These are phyloP conservation scores for Platyscapa corneri DNA, from an alignment of 1,140 invertebrate genomes.

Conservation along the genomic window DNA sequence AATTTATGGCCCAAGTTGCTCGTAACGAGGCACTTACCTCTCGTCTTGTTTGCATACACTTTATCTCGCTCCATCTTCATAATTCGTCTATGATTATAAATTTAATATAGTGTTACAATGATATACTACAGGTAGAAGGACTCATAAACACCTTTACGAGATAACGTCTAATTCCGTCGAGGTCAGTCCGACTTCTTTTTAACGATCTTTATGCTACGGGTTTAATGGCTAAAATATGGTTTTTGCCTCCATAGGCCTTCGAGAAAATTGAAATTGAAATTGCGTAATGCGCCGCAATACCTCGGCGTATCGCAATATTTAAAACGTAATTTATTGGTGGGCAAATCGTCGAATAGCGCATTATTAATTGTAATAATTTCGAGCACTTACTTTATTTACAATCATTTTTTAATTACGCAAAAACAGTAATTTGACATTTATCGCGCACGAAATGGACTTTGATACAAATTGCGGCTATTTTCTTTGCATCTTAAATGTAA, in stretches of 20 bases:
- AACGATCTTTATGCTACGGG: not conserved
- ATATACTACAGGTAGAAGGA: not conserved
- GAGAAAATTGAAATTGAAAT: too few relatives aligned
- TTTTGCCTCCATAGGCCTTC: not conserved
- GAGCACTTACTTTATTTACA: too few relatives aligned
- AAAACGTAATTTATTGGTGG: too few relatives aligned
- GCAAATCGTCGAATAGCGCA: too few relatives aligned
- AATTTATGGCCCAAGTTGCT: constrained; percentile 36
- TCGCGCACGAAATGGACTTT: too few relatives aligned
- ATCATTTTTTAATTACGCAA: too few relatives aligned
- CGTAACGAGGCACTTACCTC: constrained; percentile 26
- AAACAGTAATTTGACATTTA: too few relatives aligned
- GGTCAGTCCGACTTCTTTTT: not conserved
- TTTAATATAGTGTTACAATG: constrained; percentile 9
- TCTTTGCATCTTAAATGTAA: too few relatives aligned
- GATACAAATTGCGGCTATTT: too few relatives aligned
- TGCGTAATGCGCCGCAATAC: too few relatives aligned
- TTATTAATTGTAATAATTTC: too few relatives aligned
- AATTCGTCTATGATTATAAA: constrained; percentile 37
- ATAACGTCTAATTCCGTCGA: constrained; percentile 6
- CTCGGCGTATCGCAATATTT: too few relatives aligned
- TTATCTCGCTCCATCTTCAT: constrained; percentile 9
- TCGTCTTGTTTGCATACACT: constrained; percentile 3
- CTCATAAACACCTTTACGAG: not conserved
- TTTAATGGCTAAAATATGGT: not conserved